These are phyloP conservation scores for Ophiothrix spiculata DNA, from an alignment of 35 echinoderm and acorn worm genomes.

Conservation along the genomic window DNA sequence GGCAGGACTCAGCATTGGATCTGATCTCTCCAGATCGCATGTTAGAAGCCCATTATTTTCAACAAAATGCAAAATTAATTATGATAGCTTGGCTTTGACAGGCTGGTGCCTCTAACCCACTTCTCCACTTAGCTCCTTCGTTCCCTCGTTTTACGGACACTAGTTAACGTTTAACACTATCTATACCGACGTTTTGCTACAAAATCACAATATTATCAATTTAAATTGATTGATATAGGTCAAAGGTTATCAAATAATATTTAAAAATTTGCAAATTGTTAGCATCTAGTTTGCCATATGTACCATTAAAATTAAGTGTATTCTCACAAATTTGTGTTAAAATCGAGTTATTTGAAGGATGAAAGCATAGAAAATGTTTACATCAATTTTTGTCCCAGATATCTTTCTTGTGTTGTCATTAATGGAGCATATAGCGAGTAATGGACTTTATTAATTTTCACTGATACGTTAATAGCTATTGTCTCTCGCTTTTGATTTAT, in stretches of 20 bases:
- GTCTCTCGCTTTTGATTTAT: background rate
- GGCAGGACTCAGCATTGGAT: constrained; percentile 5
- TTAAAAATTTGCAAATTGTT: no score
- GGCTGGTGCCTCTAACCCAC: background rate
- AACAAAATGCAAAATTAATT: constrained; percentile 17
- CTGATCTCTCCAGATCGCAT: constrained; percentile 7
- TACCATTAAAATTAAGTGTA: no score
- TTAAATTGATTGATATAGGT: background rate
- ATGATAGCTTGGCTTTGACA: constrained; percentile 1
- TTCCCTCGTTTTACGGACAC: background rate
- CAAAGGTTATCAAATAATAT: no score
- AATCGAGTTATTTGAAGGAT: no score
- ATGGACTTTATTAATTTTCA: constrained; percentile 12
- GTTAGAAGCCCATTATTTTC: constrained; percentile 15
- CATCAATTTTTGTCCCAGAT: background rate
- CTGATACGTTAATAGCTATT: background rate
- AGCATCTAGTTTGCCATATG: no score
- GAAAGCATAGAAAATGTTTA: background rate
- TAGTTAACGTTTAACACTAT: background rate
- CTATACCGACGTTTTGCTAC: background rate
- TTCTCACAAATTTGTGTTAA: no score
- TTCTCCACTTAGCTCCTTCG: background rate
- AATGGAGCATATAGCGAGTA: background rate
- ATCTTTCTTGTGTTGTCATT: background rate
- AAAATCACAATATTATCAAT: background rate